phyloP scores from a whole-genome alignment of 1,140 invertebrate genomes.

The Diabrotica virgifera region DNA sequence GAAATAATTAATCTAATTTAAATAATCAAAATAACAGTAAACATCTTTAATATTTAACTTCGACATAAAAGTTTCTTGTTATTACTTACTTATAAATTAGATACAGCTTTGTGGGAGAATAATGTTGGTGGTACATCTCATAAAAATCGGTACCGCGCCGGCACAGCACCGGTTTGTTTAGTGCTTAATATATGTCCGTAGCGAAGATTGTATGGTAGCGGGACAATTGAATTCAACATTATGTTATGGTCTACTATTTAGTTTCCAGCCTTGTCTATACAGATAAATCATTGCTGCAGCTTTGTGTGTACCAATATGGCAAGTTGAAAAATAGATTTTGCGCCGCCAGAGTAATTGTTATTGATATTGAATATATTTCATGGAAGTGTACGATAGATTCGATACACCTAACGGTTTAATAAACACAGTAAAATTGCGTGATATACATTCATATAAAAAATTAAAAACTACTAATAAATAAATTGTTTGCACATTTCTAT shows the following conservation, averaged over 20 bases:
- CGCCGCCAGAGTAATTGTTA: slow-evolving; percentile 13
- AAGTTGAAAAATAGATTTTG: slow-evolving; percentile 11
- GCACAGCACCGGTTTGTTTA: not conserved
- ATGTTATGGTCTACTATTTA: slow-evolving; percentile 13
- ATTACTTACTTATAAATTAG: not conserved
- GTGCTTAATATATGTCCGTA: not conserved
- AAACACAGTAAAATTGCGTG: too few species aligned
- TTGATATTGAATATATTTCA: slow-evolving; percentile 17
- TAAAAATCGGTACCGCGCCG: not conserved
- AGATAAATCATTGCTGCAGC: slow-evolving; percentile 9
- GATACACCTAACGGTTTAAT: too few species aligned
- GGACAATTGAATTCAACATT: slow-evolving; percentile 14
- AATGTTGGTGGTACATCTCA: not conserved
- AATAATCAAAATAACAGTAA: too few species aligned
- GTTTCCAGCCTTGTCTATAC: slow-evolving; percentile 14
- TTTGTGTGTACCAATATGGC: slow-evolving; percentile 13
- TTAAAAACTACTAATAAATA: too few species aligned
- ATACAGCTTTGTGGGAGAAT: not conserved
- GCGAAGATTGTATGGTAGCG: slow-evolving; percentile 5
- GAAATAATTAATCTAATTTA: too few species aligned
- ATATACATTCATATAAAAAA: too few species aligned
- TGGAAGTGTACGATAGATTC: slow-evolving; percentile 6
- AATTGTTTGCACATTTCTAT: too few species aligned
- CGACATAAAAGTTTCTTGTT: too few species aligned
- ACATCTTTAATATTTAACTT: too few species aligned